Conservation (phyloP, 2,797 vertebrate genomes). For the Oreonectes daqikongensis region DNA sequence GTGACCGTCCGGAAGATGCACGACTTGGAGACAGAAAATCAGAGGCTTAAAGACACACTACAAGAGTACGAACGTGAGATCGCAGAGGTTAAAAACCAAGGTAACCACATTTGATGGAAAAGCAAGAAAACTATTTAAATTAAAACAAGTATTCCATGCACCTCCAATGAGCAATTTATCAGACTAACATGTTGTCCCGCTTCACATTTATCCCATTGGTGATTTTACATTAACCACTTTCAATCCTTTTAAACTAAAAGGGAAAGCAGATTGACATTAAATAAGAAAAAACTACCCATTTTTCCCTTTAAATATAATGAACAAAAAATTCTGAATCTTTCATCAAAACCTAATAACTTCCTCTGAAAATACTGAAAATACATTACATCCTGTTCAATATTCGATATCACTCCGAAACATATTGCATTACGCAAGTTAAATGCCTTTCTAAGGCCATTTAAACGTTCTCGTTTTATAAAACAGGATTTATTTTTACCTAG, state of each 20-base stretch:
- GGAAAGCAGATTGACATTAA: neutral
- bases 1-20: conserved; percentile 87
- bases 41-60: conserved; percentile 86
- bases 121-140: no score
- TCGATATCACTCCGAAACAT: neutral
- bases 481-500: conserved; percentile 1
- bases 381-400: neutral
- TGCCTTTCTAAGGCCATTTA: neutral
- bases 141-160: neutral
- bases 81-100: conserved; percentile 87
- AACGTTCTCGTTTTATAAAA: neutral
- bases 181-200: neutral
- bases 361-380: neutral
- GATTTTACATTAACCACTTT: no score
- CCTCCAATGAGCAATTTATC: neutral
- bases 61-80: conserved; percentile 87
- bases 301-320: neutral
- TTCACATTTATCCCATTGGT: neutral
- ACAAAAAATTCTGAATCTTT: neutral
- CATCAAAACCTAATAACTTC: neutral
- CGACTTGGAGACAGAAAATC: conserved; percentile 88
- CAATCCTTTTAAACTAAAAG: no score
- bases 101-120: conserved; percentile 61
- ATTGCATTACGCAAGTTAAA: neutral
- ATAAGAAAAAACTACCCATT: neutral